A percentile compares a stretch with the other conserved stretches of the same genome.
These are phyloP conservation scores for Mactra quadrangularis DNA, from an alignment of 1,140 invertebrate genomes.

Conservation along the genomic window DNA sequence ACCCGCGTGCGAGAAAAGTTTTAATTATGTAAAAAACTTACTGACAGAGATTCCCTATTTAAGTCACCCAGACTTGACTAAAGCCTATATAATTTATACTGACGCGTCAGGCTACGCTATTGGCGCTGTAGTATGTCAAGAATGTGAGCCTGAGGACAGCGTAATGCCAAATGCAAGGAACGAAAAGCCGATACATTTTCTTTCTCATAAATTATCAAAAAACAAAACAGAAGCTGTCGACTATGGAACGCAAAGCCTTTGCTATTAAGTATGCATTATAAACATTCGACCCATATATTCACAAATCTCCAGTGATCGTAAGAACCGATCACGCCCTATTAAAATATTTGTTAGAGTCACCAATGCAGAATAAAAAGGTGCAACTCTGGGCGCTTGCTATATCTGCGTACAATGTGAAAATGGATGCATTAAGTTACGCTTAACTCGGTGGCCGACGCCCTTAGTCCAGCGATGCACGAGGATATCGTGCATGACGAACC, in stretches of 20 bases:
- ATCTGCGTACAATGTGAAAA: slow-evolving; percentile 50
- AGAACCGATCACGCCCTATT: slow-evolving; percentile 69
- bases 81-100: slow-evolving; percentile 62
- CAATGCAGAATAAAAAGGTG: slow-evolving; percentile 65
- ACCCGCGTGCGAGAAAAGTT: slow-evolving; percentile 60
- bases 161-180: background rate
- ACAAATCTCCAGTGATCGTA: slow-evolving; percentile 63
- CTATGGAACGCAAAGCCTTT: slow-evolving; percentile 68
- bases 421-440: slow-evolving; percentile 48
- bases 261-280: slow-evolving; percentile 69
- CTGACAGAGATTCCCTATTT: slow-evolving; percentile 62
- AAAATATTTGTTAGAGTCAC: too few species aligned
- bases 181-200: slow-evolving; percentile 65
- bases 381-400: slow-evolving; percentile 64
- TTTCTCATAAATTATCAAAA: slow-evolving; percentile 65
- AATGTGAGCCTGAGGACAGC: slow-evolving; percentile 17
- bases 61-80: slow-evolving; percentile 60
- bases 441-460: slow-evolving; percentile 57
- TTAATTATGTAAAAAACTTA: slow-evolving; percentile 67
- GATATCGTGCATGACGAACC: background rate
- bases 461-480: slow-evolving; percentile 27
- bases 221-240: slow-evolving; percentile 51
- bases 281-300: slow-evolving; percentile 72
- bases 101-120: slow-evolving; percentile 63
- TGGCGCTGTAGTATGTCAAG: slow-evolving; percentile 56